Conservation (phyloP, 2,113 vertebrate genomes). For the Nanorana parkeri region DNA sequence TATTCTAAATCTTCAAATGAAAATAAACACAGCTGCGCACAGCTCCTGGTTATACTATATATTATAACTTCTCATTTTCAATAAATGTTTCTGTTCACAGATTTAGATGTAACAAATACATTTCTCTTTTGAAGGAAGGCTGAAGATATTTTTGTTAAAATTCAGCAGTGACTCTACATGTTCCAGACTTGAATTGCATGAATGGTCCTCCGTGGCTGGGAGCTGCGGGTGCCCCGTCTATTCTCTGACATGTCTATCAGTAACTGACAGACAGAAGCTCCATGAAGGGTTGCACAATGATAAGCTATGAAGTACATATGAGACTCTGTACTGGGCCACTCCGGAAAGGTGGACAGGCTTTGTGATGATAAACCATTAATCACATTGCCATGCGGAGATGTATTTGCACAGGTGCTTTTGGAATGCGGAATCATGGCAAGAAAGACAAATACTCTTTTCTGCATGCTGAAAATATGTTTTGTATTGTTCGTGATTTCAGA, state of each 20-base stretch:
- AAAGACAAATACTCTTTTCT: conserved; percentile 41
- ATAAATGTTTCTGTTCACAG: background rate
- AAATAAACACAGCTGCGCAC: too few relatives aligned
- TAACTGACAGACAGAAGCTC: conserved; percentile 36
- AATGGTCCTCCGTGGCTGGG: background rate
- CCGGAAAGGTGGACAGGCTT: conserved; percentile 41
- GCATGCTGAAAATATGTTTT: conserved; percentile 45
- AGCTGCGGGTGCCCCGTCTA: conserved; percentile 1
- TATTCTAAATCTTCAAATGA: too few relatives aligned
- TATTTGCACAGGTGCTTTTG: conserved; percentile 54
- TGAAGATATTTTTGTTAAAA: background rate
- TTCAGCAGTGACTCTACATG: conserved; percentile 1
- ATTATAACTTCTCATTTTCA: background rate
- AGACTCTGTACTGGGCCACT: conserved; percentile 12
- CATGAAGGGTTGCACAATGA: conserved; percentile 25
- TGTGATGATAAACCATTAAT: conserved; percentile 57
- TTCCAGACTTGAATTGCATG: conserved; percentile 3
- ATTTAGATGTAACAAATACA: background rate
- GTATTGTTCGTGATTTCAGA: conserved; percentile 32
- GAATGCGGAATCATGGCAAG: conserved; percentile 35
- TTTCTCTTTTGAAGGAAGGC: background rate
- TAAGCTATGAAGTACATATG: conserved; percentile 26
- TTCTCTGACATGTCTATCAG: conserved; percentile 43
- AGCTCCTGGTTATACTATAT: too few relatives aligned
- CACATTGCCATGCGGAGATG: conserved; percentile 32